Evolutionary conservation across 2,113 vertebrate species (phyloP).

Genomic region (Hippocampus comes): DNA sequence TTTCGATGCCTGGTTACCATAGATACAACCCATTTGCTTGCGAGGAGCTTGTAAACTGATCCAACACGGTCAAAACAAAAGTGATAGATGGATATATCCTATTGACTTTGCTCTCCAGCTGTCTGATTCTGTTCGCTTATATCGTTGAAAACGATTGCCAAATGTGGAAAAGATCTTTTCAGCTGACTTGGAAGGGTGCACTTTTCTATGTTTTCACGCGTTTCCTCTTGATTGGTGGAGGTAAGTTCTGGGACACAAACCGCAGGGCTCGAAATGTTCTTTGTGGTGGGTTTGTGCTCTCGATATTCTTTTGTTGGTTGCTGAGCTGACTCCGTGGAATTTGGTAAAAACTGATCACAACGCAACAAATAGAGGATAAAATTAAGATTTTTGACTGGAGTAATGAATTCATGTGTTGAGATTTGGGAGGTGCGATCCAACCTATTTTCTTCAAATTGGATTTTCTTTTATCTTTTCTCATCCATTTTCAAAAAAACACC

Average conservation of each 20-base stretch:
- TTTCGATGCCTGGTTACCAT: not conserved
- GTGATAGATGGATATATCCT: conserved; percentile 9
- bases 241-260: conserved; percentile 23
- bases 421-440: too few relatives aligned
- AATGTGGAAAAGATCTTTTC: conserved; percentile 34
- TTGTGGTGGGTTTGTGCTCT: not conserved
- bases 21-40: not conserved
- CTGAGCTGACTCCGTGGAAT: not conserved
- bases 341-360: not conserved
- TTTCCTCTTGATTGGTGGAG: conserved; percentile 36
- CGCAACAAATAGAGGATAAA: not conserved
- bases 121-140: not conserved
- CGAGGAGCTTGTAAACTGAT: conserved; percentile 35
- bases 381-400: not conserved
- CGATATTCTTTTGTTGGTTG: not conserved
- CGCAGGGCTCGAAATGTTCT: not conserved
- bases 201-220: conserved; percentile 46
- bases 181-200: conserved; percentile 12
- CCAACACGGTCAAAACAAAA: conserved; percentile 31
- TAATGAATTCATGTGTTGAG: too few relatives aligned
- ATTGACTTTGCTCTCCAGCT: not conserved
- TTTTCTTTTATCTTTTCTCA: too few relatives aligned
- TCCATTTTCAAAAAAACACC: not conserved
- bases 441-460: too few relatives aligned
- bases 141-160: conserved; percentile 1